These are phyloP conservation scores for Parnassius apollo DNA, from an alignment of 2,888 invertebrate genomes.

Conservation along the genomic window DNA sequence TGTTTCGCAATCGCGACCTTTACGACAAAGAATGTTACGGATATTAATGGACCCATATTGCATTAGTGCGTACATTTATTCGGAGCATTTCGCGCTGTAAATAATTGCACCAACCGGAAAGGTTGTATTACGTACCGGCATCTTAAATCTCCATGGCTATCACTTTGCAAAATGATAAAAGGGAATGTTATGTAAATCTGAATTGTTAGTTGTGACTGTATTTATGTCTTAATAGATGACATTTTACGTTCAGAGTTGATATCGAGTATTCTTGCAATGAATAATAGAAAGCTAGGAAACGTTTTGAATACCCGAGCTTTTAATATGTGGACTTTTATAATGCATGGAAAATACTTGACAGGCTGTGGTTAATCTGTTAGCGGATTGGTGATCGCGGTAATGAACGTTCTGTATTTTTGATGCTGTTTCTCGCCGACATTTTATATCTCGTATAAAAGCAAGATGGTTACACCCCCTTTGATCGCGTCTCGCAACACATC, in stretches of 20 bases:
- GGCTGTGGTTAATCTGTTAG: too few relatives aligned
- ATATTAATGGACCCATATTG: constrained; percentile 15
- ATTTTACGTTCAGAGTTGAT: constrained; percentile 11
- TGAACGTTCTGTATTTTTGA: too few relatives aligned
- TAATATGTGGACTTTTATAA: too few relatives aligned
- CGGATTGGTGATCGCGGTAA: too few relatives aligned
- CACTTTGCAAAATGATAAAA: constrained; percentile 17
- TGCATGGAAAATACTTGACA: too few relatives aligned
- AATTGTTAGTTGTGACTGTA: constrained; percentile 6
- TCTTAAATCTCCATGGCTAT: constrained; percentile 23
- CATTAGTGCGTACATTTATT: constrained; percentile 17
- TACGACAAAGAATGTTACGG: constrained; percentile 25
- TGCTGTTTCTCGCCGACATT: too few relatives aligned
- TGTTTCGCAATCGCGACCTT: constrained; percentile 33
- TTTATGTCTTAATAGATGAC: constrained; percentile 15
- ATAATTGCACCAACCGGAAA: constrained; percentile 13
- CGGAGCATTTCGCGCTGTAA: constrained; percentile 11
- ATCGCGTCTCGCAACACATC: too few relatives aligned
- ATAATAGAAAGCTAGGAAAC: too few relatives aligned
- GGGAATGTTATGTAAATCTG: constrained; percentile 18
- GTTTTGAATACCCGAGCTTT: too few relatives aligned
- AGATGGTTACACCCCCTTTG: too few relatives aligned
- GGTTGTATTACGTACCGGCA: constrained; percentile 16
- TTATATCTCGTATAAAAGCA: too few relatives aligned
- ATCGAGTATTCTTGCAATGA: background rate